A percentile compares a stretch with the other conserved stretches of the same genome.
Evolutionary conservation across 2,113 vertebrate species (phyloP).

Genomic region (Halichoeres trimaculatus): DNA sequence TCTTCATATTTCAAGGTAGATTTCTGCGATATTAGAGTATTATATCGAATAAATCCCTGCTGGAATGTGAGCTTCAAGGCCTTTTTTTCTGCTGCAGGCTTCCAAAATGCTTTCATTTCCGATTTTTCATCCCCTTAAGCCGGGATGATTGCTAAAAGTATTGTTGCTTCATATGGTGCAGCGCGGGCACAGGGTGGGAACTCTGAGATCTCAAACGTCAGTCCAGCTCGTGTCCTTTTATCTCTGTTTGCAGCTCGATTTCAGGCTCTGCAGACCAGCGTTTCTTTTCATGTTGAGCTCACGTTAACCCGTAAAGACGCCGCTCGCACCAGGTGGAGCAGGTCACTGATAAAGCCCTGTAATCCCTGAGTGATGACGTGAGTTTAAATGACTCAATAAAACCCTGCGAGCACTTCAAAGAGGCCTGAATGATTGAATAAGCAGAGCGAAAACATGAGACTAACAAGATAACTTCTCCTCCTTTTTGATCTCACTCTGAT

Average conservation of each 20-base stretch:
- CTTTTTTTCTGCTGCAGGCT: conserved; percentile 41
- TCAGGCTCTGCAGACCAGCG: conserved; percentile 15
- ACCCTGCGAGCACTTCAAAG: conserved; percentile 42
- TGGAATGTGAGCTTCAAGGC: conserved; percentile 62
- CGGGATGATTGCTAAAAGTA: conserved; percentile 38
- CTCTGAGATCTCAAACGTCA: neutral
- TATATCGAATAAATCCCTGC: conserved; percentile 43
- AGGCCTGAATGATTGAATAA: neutral
- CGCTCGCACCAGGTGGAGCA: conserved; percentile 40
- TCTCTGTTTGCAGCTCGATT: conserved; percentile 1
- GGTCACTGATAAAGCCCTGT: conserved; percentile 35
- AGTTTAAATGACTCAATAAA: conserved; percentile 52
- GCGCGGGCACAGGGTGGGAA: conserved; percentile 22
- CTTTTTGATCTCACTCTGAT: conserved; percentile 15
- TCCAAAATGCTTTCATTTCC: conserved; percentile 73
- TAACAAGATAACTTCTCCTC: neutral
- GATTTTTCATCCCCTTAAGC: conserved; percentile 56
- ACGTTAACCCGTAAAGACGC: conserved; percentile 11
- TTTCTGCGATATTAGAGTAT: conserved; percentile 58
- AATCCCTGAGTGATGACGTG: conserved; percentile 33
- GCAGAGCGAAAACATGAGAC: conserved; percentile 29
- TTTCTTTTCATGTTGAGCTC: conserved; percentile 7
- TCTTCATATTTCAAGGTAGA: conserved; percentile 65
- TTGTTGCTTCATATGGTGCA: conserved; percentile 60
- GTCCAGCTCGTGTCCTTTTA: neutral